Evolutionary conservation across 2,113 vertebrate species (phyloP), one percentile per base, ranked within the genome.

Genomic region (Oryzias celebensis): DNA sequence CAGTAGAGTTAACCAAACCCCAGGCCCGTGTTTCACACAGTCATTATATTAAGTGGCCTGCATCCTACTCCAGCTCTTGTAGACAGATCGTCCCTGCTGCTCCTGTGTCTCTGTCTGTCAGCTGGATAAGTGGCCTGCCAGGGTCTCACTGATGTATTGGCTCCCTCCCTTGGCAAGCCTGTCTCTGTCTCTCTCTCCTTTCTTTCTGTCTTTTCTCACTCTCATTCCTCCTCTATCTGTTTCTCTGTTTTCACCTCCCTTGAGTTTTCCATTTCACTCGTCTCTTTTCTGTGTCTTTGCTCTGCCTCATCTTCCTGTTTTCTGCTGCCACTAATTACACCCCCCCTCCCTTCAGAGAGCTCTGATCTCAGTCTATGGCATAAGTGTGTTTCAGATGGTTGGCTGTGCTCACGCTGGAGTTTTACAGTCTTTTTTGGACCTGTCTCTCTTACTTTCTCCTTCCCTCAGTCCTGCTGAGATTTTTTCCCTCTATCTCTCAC

Each of bases 51-150:
- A 87, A 84, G 80, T 86, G 78, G 63, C 68, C 52, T 66, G 48
- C 71, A 65, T 82, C 63, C 77, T 31, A 24, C 68, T 60, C 62
- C 77, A 64, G 10, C 59, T 47, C 74, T 78, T 20, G 3, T 70
- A 69, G 82, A 85, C 72, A 53, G 80, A 86, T 85, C 72, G 71
- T 79, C 80, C 68, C 78, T 74, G 72, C 65, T 64, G 65, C 67
- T 81, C 58, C 65, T 53, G 74, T 78, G 65, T 80, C 80, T 77
- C 75, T 73, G 73, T 81, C 78, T 87, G 83, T 84, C 81, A 81
- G 82, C 68, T 65, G 80, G 76, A 87, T 87, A 85, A 85, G 84
- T 86, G 75, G 77, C 65, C 74, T 85, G 87, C 86, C 85, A 82
- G 78, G 77, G 64, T 58, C 23, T 42, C 55, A 52, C 65, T 85